These are phyloP conservation scores for Rhinoraja longicauda DNA, from an alignment of 2,797 vertebrate genomes.

Conservation along the genomic window DNA sequence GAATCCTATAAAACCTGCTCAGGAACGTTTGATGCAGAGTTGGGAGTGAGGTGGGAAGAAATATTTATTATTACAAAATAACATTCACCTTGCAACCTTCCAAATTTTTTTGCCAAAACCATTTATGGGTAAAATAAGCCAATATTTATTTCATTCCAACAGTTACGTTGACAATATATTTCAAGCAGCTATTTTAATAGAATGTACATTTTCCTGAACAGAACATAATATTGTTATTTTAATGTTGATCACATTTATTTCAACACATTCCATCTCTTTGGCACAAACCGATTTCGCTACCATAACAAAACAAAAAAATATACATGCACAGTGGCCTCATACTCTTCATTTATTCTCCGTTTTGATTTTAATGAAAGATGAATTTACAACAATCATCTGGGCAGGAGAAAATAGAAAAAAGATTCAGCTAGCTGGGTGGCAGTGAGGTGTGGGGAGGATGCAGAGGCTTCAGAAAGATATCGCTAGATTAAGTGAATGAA, in stretches of 20 bases:
- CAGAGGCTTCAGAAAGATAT: too few relatives aligned
- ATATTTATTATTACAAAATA: slow-evolving; percentile 8
- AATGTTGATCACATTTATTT: background rate
- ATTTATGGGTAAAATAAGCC: background rate
- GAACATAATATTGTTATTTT: background rate
- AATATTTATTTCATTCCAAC: background rate
- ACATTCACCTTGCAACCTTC: slow-evolving; percentile 5
- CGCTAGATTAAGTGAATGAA: too few relatives aligned
- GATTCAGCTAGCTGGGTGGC: too few relatives aligned
- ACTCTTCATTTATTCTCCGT: background rate
- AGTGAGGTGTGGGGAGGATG: too few relatives aligned
- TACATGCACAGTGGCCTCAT: background rate
- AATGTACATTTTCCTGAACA: background rate
- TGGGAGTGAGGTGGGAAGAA: background rate
- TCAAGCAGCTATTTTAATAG: background rate
- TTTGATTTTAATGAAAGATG: background rate
- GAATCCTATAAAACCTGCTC: background rate
- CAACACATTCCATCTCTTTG: background rate
- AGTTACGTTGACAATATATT: background rate
- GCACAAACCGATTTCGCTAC: background rate
- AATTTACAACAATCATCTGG: background rate
- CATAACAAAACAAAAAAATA: background rate
- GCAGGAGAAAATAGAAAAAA: too few relatives aligned
- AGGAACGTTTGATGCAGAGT: background rate
- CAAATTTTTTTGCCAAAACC: background rate